phyloP scores from a whole-genome alignment of 2,113 vertebrate genomes.

The Hiodon alosoides region DNA sequence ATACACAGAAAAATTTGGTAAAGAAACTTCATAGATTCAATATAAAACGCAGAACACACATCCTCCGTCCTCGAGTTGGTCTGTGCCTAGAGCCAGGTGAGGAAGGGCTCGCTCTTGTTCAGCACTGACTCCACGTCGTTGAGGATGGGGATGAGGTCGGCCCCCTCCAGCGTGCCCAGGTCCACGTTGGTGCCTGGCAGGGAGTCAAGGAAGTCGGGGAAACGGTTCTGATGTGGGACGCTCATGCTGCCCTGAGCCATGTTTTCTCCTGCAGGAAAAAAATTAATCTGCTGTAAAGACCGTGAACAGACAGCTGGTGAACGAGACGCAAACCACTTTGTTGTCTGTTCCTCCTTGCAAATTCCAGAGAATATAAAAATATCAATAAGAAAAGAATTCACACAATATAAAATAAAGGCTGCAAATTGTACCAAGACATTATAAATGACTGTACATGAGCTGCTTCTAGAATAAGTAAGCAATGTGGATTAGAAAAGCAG shows the following conservation, averaged over 20 bases:
- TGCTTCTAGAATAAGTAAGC: too few species aligned
- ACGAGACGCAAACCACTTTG: too few species aligned
- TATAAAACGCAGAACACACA: not conserved
- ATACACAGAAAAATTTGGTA: not conserved
- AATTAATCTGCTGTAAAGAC: not conserved
- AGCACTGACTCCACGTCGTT: conserved; percentile 81
- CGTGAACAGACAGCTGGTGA: too few species aligned
- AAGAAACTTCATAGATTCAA: not conserved
- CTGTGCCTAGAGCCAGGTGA: conserved; percentile 74
- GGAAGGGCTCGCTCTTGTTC: conserved; percentile 79
- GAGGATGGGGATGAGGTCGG: conserved; percentile 83
- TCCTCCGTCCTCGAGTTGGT: not conserved
- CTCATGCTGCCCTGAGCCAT: conserved; percentile 64
- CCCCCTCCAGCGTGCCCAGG: conserved; percentile 81
- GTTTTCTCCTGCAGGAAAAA: conserved; percentile 60
- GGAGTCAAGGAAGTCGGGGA: conserved; percentile 83
- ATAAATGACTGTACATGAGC: too few species aligned
- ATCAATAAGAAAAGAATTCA: too few species aligned
- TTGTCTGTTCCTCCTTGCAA: too few species aligned
- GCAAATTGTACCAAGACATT: too few species aligned
- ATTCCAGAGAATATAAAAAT: too few species aligned
- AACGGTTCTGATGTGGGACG: conserved; percentile 71
- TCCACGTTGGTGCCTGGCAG: conserved; percentile 86
- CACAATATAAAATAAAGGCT: too few species aligned
- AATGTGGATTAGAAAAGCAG: too few species aligned